Percentiles rank a stretch among this genome's conserved stretches.
These are phyloP conservation scores for Zosterops japonicus DNA, from an alignment of 2,113 vertebrate species.

Conservation along the genomic window DNA sequence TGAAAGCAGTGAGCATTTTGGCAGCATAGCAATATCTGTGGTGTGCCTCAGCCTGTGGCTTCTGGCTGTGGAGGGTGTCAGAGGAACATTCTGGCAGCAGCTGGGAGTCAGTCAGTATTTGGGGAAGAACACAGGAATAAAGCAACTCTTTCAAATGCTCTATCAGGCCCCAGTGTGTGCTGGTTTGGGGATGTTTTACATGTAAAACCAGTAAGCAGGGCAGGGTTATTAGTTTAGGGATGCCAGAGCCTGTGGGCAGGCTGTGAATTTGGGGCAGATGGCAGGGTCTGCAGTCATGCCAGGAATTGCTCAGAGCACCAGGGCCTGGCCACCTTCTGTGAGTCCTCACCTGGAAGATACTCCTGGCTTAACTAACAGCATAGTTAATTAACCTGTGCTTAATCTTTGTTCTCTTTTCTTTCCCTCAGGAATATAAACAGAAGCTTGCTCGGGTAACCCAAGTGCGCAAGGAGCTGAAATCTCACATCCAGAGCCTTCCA, in stretches of 20 bases:
- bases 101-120: neutral
- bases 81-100: neutral
- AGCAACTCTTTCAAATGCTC: neutral
- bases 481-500: slow-evolving; percentile 98
- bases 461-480: slow-evolving; percentile 97
- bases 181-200: neutral
- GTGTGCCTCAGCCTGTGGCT: neutral
- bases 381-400: neutral
- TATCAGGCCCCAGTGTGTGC: neutral
- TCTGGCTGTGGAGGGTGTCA: neutral
- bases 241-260: neutral
- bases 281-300: neutral
- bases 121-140: neutral
- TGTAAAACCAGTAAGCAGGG: neutral
- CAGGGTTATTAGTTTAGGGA: neutral
- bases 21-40: neutral
- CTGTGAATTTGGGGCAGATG: neutral
- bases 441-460: slow-evolving; percentile 96
- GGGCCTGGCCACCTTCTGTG: neutral
- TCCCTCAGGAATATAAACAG: slow-evolving; percentile 92
- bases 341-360: neutral
- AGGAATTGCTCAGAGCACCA: neutral
- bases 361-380: neutral
- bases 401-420: neutral
- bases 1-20: neutral